phyloP scores from a whole-genome alignment of 2,797 vertebrate species.

The Platyrinchus mystaceus region DNA sequence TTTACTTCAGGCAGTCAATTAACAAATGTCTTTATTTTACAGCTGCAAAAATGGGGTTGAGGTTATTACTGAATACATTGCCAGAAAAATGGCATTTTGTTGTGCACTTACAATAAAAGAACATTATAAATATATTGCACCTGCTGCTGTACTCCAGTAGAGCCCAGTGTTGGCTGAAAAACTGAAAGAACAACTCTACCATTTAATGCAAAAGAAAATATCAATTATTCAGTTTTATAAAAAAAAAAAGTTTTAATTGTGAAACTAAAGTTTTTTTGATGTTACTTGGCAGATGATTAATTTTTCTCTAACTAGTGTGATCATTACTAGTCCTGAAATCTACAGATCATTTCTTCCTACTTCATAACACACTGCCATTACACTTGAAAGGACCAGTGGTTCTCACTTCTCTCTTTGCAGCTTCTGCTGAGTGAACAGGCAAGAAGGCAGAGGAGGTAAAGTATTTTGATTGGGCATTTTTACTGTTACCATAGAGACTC shows the following conservation, averaged over 20 bases:
- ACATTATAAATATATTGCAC: not conserved
- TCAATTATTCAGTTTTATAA: not conserved
- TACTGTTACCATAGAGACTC: constrained; percentile 41
- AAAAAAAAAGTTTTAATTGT: not conserved
- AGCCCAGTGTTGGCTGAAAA: not conserved
- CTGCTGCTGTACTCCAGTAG: not conserved
- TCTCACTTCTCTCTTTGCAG: not conserved
- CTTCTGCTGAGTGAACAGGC: constrained; percentile 4
- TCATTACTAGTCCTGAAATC: not conserved
- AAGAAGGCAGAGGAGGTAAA: not conserved
- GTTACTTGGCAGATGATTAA: not conserved
- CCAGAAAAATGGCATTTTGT: not conserved
- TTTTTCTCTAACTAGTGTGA: not conserved
- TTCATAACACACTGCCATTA: not conserved
- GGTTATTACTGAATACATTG: not conserved
- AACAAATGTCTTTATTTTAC: not conserved
- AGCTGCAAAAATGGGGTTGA: not conserved
- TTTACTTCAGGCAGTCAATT: not conserved
- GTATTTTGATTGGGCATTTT: constrained; percentile 47
- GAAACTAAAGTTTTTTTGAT: not conserved
- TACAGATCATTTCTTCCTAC: not conserved
- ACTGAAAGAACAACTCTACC: not conserved
- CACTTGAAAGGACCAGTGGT: not conserved
- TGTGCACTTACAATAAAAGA: not conserved
- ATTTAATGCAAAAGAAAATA: not conserved